Evolutionary conservation across 2,888 invertebrate species (phyloP).

Genomic region (Myopa testacea): DNA sequence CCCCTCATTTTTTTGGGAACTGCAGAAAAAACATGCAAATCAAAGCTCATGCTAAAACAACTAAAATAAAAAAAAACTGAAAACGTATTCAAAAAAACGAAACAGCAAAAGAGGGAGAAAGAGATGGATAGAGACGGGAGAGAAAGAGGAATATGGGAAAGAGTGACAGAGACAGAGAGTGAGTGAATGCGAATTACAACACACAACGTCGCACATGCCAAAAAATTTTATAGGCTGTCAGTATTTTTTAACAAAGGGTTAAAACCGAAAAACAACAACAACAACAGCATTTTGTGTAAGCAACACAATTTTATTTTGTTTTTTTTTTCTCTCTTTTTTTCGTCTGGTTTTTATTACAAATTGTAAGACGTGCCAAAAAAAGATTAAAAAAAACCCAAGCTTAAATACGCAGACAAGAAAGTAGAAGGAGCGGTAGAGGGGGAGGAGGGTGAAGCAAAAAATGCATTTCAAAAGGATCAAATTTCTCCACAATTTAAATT

Average conservation of each 20-base stretch:
- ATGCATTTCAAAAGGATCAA: background rate
- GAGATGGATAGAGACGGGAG: conserved; percentile 32
- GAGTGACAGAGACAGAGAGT: no score
- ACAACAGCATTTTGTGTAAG: background rate
- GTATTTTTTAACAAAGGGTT: background rate
- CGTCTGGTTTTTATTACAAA: background rate
- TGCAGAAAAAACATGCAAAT: background rate
- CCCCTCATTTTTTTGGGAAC: no score
- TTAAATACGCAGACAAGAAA: background rate
- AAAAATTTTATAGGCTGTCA: conserved; percentile 32
- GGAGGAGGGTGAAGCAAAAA: background rate
- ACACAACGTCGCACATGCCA: conserved; percentile 40
- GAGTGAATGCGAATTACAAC: conserved; percentile 31
- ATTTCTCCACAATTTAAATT: conserved; percentile 9
- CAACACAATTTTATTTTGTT: background rate
- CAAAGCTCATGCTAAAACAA: conserved; percentile 8
- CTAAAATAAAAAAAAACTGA: background rate
- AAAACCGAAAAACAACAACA: conserved; percentile 11
- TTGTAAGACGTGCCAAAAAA: background rate
- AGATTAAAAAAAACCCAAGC: background rate
- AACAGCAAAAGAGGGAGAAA: conserved; percentile 32
- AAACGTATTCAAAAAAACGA: conserved; percentile 34
- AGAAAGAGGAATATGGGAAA: background rate
- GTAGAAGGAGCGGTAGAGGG: background rate
- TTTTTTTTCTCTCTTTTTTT: background rate